phyloP scores from a whole-genome alignment of 2,797 vertebrate species.

The Otolemur crassicaudatus region DNA sequence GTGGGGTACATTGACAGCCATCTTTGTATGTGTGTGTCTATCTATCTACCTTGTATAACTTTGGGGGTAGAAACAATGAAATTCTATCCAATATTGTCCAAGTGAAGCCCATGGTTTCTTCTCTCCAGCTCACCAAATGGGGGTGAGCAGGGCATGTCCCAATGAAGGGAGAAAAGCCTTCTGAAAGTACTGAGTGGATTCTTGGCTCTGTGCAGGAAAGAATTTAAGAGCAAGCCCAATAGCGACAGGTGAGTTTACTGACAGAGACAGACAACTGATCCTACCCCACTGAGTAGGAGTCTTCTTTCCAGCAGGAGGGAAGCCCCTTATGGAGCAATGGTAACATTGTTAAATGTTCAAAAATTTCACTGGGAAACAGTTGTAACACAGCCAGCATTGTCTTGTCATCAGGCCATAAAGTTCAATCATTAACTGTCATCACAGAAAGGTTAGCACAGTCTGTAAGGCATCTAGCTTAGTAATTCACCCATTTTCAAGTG shows the following conservation, averaged over 20 bases:
- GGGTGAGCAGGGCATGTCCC: background rate
- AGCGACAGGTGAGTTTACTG: background rate
- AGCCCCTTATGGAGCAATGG: background rate
- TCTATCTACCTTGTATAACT: background rate
- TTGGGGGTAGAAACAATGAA: background rate
- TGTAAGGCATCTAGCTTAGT: background rate
- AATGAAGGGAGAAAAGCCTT: background rate
- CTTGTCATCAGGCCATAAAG: background rate
- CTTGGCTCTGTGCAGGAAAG: background rate
- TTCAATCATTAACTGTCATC: background rate
- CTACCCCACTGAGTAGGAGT: background rate
- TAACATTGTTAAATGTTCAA: background rate
- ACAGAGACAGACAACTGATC: background rate
- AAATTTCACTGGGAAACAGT: background rate
- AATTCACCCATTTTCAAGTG: background rate
- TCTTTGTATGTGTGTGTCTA: background rate
- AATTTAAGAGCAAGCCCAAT: background rate
- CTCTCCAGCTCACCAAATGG: background rate
- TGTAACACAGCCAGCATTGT: background rate
- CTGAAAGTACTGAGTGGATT: background rate
- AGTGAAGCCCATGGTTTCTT: background rate
- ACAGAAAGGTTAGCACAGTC: background rate
- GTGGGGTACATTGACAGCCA: background rate
- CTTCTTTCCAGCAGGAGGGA: background rate
- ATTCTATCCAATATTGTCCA: background rate